Evolutionary conservation across 1,140 invertebrate genomes (phyloP).

Genomic region (Drosophila guanche): DNA sequence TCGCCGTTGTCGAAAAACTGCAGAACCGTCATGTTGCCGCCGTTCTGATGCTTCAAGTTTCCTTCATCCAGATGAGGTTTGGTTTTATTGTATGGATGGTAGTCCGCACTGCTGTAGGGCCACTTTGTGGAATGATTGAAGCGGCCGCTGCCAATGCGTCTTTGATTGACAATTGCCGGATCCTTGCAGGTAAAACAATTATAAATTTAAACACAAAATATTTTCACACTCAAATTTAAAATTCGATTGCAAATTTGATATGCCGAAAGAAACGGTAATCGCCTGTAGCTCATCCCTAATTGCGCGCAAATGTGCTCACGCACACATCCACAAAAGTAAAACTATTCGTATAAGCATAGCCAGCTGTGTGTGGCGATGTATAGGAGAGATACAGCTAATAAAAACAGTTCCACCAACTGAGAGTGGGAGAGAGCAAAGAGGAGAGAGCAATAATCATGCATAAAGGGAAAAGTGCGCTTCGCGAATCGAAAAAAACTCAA

Average conservation of each 20-base stretch:
- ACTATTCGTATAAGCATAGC: constrained; percentile 21
- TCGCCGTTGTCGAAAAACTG: constrained; percentile 71
- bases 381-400: constrained; percentile 46
- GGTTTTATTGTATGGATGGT: constrained; percentile 38
- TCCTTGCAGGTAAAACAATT: constrained; percentile 27
- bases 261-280: constrained; percentile 1
- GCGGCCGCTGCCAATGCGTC: constrained; percentile 80
- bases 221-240: not conserved
- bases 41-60: constrained; percentile 26
- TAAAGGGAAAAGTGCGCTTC: constrained; percentile 17
- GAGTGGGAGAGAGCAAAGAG: constrained; percentile 16
- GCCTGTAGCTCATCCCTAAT: constrained; percentile 33
- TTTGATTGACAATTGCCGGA: constrained; percentile 77
- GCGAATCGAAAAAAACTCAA: constrained; percentile 20
- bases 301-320: not conserved
- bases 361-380: constrained; percentile 34
- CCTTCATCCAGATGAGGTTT: constrained; percentile 49
- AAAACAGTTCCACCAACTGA: constrained; percentile 31
- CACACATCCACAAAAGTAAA: constrained; percentile 17
- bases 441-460: constrained; percentile 11
- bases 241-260: constrained; percentile 4
- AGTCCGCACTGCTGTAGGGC: constrained; percentile 55
- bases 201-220: not conserved
- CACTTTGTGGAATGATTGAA: constrained; percentile 65
- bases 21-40: constrained; percentile 49